A percentile compares a stretch with the other conserved stretches of the same genome.
Evolutionary conservation across 2,888 invertebrate genomes (phyloP).

Genomic region (Tholera decimalis): DNA sequence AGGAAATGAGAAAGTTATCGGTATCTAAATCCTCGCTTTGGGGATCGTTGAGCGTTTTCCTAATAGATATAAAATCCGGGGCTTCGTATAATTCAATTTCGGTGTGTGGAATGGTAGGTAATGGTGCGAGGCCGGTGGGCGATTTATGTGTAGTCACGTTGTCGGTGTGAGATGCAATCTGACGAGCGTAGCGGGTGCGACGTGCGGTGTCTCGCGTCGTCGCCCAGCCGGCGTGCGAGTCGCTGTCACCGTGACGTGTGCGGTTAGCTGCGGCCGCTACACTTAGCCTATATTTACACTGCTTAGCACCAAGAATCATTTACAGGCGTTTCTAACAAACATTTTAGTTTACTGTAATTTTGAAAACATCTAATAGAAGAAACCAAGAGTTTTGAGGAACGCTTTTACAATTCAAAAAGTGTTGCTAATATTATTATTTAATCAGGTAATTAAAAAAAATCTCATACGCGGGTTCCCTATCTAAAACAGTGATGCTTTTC

Average conservation of each 20-base stretch:
- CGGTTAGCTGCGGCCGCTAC: constrained; percentile 62
- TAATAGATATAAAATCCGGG: constrained; percentile 90
- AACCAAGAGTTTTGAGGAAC: neutral
- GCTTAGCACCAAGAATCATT: constrained; percentile 70
- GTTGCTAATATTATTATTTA: constrained; percentile 33
- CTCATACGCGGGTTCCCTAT: constrained; percentile 21
- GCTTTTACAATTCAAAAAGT: constrained; percentile 5
- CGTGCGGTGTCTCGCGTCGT: constrained; percentile 40
- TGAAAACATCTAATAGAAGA: constrained; percentile 51
- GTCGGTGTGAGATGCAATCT: constrained; percentile 64
- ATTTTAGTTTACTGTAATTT: constrained; percentile 71
- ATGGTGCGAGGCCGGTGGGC: constrained; percentile 67
- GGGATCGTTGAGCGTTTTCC: constrained; percentile 85
- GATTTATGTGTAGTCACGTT: constrained; percentile 82
- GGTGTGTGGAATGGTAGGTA: constrained; percentile 74
- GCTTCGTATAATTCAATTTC: constrained; percentile 88
- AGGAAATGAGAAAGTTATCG: constrained; percentile 91
- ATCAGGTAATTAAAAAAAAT: constrained; percentile 30
- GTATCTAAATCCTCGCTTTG: constrained; percentile 86
- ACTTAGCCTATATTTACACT: constrained; percentile 74
- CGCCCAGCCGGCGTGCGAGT: constrained; percentile 25
- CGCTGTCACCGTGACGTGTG: constrained; percentile 59
- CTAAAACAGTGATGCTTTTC: constrained; percentile 17
- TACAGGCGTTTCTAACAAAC: constrained; percentile 70
- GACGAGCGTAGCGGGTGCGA: constrained; percentile 53